Conservation (phyloP, 2,113 vertebrate species). For the Serilophus lunatus region DNA sequence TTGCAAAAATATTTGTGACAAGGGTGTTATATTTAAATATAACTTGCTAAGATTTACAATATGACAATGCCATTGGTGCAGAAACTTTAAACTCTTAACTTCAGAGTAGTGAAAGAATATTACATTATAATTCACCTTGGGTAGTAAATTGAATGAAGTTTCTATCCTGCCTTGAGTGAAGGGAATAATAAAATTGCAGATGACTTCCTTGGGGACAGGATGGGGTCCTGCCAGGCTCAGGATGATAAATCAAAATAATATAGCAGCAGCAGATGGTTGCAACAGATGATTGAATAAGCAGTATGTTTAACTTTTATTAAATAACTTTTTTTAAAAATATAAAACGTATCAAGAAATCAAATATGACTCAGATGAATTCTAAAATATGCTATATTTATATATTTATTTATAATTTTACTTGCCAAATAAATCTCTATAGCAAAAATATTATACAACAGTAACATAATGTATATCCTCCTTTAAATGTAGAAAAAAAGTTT, state of each 20-base stretch:
- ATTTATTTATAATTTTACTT: not conserved
- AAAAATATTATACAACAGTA: not conserved
- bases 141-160: not conserved
- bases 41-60: not conserved
- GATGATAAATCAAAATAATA: slow-evolving; percentile 24
- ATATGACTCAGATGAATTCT: slow-evolving; percentile 31
- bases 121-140: not conserved
- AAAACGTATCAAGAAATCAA: slow-evolving; percentile 21
- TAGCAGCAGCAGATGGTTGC: slow-evolving; percentile 55
- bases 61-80: not conserved
- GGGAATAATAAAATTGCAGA: not conserved
- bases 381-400: slow-evolving; percentile 43
- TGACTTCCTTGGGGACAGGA: not conserved
- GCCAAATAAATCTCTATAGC: not conserved
- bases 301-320: slow-evolving; percentile 21
- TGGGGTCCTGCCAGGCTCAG: not conserved
- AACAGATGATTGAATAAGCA: slow-evolving; percentile 51
- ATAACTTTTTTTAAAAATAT: not conserved
- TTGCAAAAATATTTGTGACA: not conserved
- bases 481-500: not conserved
- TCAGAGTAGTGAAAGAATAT: not conserved
- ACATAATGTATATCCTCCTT: not conserved
- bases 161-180: not conserved
- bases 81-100: not conserved
- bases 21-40: not conserved